These are phyloP conservation scores for Drosophila pruinosa DNA, from an alignment of 1,140 invertebrate species.

Conservation along the genomic window DNA sequence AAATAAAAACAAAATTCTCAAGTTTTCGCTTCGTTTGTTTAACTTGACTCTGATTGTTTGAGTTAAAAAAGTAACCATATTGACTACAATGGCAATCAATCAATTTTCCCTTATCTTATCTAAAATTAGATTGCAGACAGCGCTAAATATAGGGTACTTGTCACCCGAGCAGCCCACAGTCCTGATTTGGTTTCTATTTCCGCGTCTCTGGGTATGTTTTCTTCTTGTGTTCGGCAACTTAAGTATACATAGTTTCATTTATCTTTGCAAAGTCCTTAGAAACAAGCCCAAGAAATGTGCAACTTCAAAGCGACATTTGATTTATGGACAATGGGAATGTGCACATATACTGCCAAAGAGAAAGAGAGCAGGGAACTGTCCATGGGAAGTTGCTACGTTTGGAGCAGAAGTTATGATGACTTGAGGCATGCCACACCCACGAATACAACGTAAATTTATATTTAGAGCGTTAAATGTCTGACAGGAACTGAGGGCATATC, in stretches of 20 bases:
- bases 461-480: constrained; percentile 50
- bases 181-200: not conserved
- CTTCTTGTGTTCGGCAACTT: constrained; percentile 8
- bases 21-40: not conserved
- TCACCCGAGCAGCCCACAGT: not conserved
- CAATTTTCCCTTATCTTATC: not conserved
- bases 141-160: not conserved
- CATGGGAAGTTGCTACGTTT: constrained; percentile 1
- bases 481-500: constrained; percentile 23
- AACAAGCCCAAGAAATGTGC: constrained; percentile 31
- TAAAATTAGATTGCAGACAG: not conserved
- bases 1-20: not conserved
- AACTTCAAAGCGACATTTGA: constrained; percentile 77
- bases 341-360: not conserved
- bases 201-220: constrained; percentile 4
- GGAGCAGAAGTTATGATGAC: constrained; percentile 72
- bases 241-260: constrained; percentile 67
- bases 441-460: constrained; percentile 63
- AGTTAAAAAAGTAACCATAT: not conserved
- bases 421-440: constrained; percentile 44
- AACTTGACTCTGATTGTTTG: not conserved
- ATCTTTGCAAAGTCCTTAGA: constrained; percentile 40
- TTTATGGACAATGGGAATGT: constrained; percentile 63
- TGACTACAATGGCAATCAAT: not conserved
- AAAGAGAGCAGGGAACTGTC: not conserved